phyloP scores from a whole-genome alignment of 2,797 vertebrate genomes.

The Siniperca scherzeri region DNA sequence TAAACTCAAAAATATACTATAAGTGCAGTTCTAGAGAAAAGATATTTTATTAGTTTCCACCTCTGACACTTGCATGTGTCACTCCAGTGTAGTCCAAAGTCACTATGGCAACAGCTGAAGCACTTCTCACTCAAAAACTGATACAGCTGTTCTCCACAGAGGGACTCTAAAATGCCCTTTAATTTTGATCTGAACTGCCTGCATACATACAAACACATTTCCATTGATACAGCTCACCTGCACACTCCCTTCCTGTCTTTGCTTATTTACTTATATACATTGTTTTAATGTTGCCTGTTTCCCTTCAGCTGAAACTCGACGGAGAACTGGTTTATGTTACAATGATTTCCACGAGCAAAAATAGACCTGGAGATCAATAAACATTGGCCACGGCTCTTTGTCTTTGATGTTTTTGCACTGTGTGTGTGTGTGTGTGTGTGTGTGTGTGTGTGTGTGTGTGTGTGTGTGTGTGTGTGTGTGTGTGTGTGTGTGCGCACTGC shows the following conservation, averaged over 20 bases:
- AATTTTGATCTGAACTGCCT: slow-evolving; percentile 12
- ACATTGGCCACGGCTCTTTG: slow-evolving; percentile 54
- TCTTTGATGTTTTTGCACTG: slow-evolving; percentile 61
- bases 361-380: slow-evolving; percentile 72
- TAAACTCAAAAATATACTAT: neutral
- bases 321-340: slow-evolving; percentile 55
- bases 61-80: slow-evolving; percentile 36
- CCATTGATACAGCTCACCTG: neutral
- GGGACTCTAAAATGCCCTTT: slow-evolving; percentile 28
- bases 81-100: slow-evolving; percentile 31
- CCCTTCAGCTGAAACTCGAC: slow-evolving; percentile 28
- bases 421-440: slow-evolving; percentile 22
- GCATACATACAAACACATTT: neutral
- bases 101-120: slow-evolving; percentile 60
- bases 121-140: slow-evolving; percentile 30
- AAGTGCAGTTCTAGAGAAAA: slow-evolving; percentile 4
- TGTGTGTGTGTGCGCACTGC: slow-evolving; percentile 16
- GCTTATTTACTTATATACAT: neutral
- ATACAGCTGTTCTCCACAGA: slow-evolving; percentile 45
- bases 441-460: slow-evolving; percentile 27
- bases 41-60: slow-evolving; percentile 12
- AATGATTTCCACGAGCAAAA: slow-evolving; percentile 52
- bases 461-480: slow-evolving; percentile 5
- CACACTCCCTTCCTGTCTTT: slow-evolving; percentile 10
- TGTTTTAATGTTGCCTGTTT: slow-evolving; percentile 22